phyloP scores from a whole-genome alignment of 2,113 vertebrate genomes.

The Furnarius figulus region DNA sequence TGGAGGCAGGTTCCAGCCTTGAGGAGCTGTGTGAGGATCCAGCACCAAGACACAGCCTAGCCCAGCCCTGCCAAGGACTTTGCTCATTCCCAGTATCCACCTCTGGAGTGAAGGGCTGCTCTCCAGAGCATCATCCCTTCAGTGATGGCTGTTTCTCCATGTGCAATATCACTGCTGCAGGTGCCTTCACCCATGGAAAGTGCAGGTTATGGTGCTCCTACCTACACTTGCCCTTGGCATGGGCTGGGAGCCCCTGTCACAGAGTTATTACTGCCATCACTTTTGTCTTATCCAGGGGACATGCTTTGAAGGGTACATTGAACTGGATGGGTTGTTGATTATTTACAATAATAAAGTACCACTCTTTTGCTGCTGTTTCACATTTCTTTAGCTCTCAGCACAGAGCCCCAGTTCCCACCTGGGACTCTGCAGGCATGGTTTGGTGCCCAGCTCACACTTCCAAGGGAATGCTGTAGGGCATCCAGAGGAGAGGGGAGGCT shows the following conservation, averaged over 20 bases:
- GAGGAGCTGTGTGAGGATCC: not conserved
- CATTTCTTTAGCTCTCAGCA: not conserved
- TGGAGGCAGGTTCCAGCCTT: not conserved
- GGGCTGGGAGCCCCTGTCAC: not conserved
- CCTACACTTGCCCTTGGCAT: accelerated
- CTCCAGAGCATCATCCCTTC: not conserved
- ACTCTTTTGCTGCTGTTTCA: not conserved
- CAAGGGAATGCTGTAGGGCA: not conserved
- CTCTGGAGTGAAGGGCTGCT: accelerated
- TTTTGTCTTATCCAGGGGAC: not conserved
- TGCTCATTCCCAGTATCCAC: not conserved
- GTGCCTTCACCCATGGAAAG: not conserved
- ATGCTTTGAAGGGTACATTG: accelerated
- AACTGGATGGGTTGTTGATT: accelerated
- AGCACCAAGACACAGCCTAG: not conserved
- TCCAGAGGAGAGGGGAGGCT: not conserved
- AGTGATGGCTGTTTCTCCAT: accelerated
- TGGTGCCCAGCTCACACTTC: not conserved
- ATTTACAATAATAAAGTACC: not conserved
- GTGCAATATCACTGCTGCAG: not conserved
- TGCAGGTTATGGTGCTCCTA: not conserved
- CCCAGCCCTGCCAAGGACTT: not conserved
- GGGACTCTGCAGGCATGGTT: not conserved
- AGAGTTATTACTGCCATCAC: not conserved
- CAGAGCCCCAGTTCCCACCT: not conserved